Conservation (phyloP, 2,888 invertebrate species). For the Loripinus fragilis region DNA sequence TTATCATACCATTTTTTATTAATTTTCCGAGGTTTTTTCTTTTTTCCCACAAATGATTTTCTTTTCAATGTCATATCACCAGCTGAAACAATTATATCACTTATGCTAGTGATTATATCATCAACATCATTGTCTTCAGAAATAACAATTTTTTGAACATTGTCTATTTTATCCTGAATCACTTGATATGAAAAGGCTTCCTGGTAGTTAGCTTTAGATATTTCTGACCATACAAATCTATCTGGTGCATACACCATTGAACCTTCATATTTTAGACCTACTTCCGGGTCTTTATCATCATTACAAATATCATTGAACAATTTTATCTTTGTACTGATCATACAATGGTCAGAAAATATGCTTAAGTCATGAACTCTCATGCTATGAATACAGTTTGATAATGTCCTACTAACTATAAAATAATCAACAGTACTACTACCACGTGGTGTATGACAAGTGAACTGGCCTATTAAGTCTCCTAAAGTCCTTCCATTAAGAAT, state of each 20-base stretch:
- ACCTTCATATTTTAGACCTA: not conserved
- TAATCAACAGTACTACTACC: constrained; percentile 2
- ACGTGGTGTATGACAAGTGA: not conserved
- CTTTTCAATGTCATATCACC: not conserved
- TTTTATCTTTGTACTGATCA: not conserved
- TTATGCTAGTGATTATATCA: not conserved
- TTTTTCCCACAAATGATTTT: not conserved
- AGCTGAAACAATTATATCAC: not conserved
- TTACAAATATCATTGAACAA: not conserved
- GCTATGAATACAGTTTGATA: constrained; percentile 5
- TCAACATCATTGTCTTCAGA: not conserved
- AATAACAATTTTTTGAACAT: not conserved
- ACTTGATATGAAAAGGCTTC: not conserved
- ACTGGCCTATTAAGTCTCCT: not conserved
- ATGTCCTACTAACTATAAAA: not conserved
- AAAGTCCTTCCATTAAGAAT: constrained; percentile 1
- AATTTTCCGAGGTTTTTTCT: not conserved
- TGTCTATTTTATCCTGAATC: not conserved
- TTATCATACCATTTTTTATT: constrained; percentile 11
- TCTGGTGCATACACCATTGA: not conserved
- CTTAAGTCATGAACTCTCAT: not conserved
- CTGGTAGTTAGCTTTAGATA: not conserved
- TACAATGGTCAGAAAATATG: not conserved
- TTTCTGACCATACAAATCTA: not conserved
- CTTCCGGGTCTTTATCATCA: not conserved